phyloP scores from a whole-genome alignment of 2,888 invertebrate species.

The Andrena fulva region DNA sequence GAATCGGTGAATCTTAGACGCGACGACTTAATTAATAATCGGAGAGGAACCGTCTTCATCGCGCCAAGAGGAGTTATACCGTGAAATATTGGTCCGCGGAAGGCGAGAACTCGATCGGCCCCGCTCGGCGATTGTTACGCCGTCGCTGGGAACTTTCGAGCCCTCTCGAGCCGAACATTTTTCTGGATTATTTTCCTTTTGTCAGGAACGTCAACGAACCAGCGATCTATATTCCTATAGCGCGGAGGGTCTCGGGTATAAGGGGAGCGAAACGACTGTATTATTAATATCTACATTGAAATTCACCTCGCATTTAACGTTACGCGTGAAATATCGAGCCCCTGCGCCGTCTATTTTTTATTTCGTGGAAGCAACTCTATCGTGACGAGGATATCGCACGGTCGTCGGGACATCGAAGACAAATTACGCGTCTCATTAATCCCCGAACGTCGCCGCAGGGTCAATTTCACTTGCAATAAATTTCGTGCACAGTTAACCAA shows the following conservation, averaged over 20 bases:
- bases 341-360: not conserved
- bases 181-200: slow-evolving; percentile 16
- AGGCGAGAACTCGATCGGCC: slow-evolving; percentile 18
- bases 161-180: not conserved
- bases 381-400: not conserved
- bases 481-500: slow-evolving; percentile 28
- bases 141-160: not conserved
- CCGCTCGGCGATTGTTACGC: slow-evolving; percentile 3
- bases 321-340: slow-evolving; percentile 4
- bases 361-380: not conserved
- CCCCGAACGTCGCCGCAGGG: slow-evolving; percentile 20
- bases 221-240: slow-evolving; percentile 14
- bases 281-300: slow-evolving; percentile 3
- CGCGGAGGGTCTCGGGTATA: not conserved
- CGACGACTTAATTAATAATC: slow-evolving; percentile 33
- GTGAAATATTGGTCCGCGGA: slow-evolving; percentile 21
- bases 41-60: slow-evolving; percentile 10
- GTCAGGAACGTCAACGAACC: not conserved
- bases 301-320: slow-evolving; percentile 4
- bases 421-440: slow-evolving; percentile 26
- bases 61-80: slow-evolving; percentile 12
- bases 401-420: slow-evolving; percentile 10
- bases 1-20: not conserved
- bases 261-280: not conserved
- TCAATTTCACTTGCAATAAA: slow-evolving; percentile 34